phyloP scores from a whole-genome alignment of 2,888 invertebrate genomes.

The Diarsia rubi region DNA sequence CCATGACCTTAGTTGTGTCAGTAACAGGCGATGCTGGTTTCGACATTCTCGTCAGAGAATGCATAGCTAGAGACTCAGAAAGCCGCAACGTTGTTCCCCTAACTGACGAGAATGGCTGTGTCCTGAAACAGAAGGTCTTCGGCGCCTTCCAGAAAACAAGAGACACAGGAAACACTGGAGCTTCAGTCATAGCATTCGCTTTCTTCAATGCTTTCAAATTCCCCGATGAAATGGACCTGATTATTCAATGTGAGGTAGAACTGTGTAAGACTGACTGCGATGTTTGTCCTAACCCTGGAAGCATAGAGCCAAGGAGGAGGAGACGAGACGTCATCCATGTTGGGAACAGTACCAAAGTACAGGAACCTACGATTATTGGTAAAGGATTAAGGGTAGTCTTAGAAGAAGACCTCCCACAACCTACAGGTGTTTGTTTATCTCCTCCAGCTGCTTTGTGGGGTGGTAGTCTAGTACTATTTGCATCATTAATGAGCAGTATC shows the following conservation, averaged over 20 bases:
- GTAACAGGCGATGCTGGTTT: conserved; percentile 95
- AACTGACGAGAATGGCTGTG: conserved; percentile 94
- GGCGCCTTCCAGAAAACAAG: conserved; percentile 95
- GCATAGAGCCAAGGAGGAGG: conserved; percentile 88
- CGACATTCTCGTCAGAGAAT: conserved; percentile 94
- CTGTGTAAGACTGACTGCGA: conserved; percentile 95
- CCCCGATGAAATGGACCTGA: conserved; percentile 96
- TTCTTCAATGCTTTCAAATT: conserved; percentile 96
- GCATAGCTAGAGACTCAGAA: conserved; percentile 93
- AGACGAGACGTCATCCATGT: conserved; percentile 85
- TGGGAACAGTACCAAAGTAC: conserved; percentile 83
- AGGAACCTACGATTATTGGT: conserved; percentile 92
- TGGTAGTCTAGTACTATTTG: conserved; percentile 90
- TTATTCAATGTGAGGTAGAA: conserved; percentile 95
- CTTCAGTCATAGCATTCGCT: conserved; percentile 94
- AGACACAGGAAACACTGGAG: conserved; percentile 93
- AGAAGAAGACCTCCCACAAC: conserved; percentile 92
- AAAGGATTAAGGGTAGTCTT: conserved; percentile 93
- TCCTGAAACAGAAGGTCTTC: conserved; percentile 95
- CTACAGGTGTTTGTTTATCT: conserved; percentile 91
- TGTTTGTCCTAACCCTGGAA: conserved; percentile 93
- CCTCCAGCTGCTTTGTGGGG: conserved; percentile 92
- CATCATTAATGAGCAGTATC: conserved; percentile 90
- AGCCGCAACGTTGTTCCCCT: conserved; percentile 92
- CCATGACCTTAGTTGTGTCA: conserved; percentile 95